Percentiles rank a stretch among this genome's conserved stretches.
These are phyloP conservation scores for Alloscopus bannaensis DNA, from an alignment of 2,888 invertebrate species.

Conservation along the genomic window DNA sequence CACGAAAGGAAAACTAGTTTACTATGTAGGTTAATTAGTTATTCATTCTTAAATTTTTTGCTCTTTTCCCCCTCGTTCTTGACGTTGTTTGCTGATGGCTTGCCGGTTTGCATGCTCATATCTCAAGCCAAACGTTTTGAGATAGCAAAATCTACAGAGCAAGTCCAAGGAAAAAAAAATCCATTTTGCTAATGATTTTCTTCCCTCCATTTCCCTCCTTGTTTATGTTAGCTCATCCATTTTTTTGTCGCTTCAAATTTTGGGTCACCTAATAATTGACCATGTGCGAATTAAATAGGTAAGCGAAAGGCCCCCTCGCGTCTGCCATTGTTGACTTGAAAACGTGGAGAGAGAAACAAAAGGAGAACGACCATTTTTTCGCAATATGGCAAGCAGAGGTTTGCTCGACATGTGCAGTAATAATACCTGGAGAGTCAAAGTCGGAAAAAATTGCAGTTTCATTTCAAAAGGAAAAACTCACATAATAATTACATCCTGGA, in stretches of 20 bases:
- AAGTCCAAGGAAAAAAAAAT: background rate
- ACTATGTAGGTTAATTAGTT: conserved; percentile 21
- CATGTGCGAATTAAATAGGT: conserved; percentile 26
- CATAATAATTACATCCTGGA: too few species aligned
- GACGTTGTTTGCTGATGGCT: background rate
- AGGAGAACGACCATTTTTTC: conserved; percentile 13
- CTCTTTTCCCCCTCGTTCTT: background rate
- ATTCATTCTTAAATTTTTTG: conserved; percentile 8
- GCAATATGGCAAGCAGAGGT: conserved; percentile 19
- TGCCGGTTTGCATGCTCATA: background rate
- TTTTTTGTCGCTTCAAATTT: conserved; percentile 24
- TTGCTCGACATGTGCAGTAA: conserved; percentile 1
- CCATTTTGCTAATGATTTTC: too few species aligned
- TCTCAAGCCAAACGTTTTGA: background rate
- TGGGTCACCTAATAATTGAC: conserved; percentile 39
- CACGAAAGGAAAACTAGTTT: conserved; percentile 25
- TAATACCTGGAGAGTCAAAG: too few species aligned
- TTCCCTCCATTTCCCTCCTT: too few species aligned
- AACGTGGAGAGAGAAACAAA: too few species aligned
- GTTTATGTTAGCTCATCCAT: too few species aligned
- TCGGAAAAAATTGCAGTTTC: too few species aligned
- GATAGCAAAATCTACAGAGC: too few species aligned
- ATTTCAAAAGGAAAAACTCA: too few species aligned
- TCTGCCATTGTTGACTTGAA: background rate
- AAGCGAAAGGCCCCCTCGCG: conserved; percentile 8